phyloP scores from a whole-genome alignment of 2,113 vertebrate species.

The Rhea americana region DNA sequence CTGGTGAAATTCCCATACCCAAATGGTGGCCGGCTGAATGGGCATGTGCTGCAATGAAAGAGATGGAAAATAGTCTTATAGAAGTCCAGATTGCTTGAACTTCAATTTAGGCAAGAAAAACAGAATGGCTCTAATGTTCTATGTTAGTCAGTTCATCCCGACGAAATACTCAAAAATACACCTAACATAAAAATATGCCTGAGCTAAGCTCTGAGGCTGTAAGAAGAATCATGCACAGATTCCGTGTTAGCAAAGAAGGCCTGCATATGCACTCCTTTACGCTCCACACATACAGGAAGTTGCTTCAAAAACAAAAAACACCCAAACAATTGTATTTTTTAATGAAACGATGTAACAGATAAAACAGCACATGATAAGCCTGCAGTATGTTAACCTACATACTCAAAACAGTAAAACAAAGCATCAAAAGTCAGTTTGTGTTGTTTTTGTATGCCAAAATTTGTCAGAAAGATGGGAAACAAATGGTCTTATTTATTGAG shows the following conservation, averaged over 20 bases:
- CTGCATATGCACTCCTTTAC: not conserved
- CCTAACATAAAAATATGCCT: not conserved
- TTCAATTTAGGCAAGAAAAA: not conserved
- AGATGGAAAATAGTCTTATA: slow-evolving; percentile 1
- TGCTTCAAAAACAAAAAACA: not conserved
- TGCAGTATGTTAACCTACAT: not conserved
- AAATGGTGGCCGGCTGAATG: slow-evolving; percentile 72
- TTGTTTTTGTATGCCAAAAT: not conserved
- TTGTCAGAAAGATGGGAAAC: not conserved
- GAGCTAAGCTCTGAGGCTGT: not conserved
- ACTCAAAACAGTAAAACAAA: not conserved
- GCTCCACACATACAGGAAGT: fast-evolving
- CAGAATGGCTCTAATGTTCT: not conserved
- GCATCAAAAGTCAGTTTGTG: not conserved
- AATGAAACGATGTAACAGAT: not conserved
- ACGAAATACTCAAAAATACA: not conserved
- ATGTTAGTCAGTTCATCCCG: not conserved
- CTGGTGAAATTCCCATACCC: slow-evolving; percentile 67
- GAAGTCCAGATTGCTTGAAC: not conserved
- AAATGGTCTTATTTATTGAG: not conserved
- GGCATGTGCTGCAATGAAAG: slow-evolving; percentile 73
- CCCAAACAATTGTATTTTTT: not conserved
- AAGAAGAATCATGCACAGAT: fast-evolving
- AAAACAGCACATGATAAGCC: not conserved
- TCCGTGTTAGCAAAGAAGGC: not conserved